Evolutionary conservation across 1,140 invertebrate species (phyloP).

Genomic region (Lepidotrigona ventralis): DNA sequence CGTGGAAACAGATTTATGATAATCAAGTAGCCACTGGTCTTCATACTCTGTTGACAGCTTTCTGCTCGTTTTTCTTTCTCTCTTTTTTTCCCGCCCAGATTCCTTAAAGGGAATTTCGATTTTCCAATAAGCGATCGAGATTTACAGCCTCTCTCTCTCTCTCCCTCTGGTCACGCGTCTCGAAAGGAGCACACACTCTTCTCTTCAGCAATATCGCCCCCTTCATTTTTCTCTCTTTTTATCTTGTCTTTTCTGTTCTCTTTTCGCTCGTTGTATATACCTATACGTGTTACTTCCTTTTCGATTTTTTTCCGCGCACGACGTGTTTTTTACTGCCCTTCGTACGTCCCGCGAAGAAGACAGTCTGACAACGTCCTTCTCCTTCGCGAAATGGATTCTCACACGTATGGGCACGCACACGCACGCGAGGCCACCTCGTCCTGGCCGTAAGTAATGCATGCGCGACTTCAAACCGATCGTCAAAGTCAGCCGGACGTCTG

Average conservation of each 20-base stretch:
- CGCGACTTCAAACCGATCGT: constrained; percentile 56
- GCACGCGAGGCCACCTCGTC: constrained; percentile 2
- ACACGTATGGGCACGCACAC: constrained; percentile 52
- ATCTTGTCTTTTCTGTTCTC: not conserved
- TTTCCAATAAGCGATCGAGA: constrained; percentile 61
- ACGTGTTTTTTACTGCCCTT: constrained; percentile 62
- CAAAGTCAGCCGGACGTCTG: constrained; percentile 60
- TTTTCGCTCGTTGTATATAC: constrained; percentile 14
- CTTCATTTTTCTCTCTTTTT: constrained; percentile 21
- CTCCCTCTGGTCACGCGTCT: not conserved
- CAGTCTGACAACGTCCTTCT: constrained; percentile 61
- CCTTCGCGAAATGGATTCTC: constrained; percentile 62
- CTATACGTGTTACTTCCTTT: constrained; percentile 46
- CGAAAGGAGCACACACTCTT: constrained; percentile 32
- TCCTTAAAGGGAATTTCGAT: constrained; percentile 58
- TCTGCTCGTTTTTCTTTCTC: not conserved
- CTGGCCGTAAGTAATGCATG: constrained; percentile 55
- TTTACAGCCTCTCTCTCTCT: constrained; percentile 49
- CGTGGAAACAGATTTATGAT: constrained; percentile 61
- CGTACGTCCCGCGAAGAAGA: constrained; percentile 56
- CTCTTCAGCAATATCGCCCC: constrained; percentile 51
- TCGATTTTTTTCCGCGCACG: constrained; percentile 42
- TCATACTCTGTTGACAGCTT: constrained; percentile 21
- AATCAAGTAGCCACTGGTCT: constrained; percentile 59
- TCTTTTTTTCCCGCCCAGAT: constrained; percentile 14